Percentiles rank a stretch among this genome's conserved stretches.
Conservation (phyloP, 2,888 invertebrate genomes). For the Drosophila mimetica region DNA sequence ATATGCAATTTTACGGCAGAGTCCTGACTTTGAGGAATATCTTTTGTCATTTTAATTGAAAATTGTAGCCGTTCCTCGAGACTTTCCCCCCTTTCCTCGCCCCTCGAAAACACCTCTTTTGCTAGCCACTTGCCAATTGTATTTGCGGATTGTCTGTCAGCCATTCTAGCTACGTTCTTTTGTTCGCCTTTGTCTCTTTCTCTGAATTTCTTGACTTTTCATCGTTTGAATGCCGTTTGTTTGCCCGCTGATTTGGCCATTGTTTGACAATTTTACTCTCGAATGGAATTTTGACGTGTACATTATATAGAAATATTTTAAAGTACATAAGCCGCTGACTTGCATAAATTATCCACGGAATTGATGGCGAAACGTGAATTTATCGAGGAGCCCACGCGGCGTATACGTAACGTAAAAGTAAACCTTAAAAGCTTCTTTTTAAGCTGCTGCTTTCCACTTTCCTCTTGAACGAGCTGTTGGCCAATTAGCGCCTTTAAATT, state of each 20-base stretch:
- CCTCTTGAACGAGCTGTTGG: not conserved
- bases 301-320: not conserved
- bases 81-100: not conserved
- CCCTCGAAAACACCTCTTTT: conserved; percentile 8
- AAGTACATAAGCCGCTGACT: not conserved
- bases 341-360: conserved; percentile 45
- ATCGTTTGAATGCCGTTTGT: conserved; percentile 36
- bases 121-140: conserved; percentile 30
- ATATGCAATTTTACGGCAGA: conserved; percentile 22
- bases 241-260: conserved; percentile 54
- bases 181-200: conserved; percentile 33
- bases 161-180: conserved; percentile 12
- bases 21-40: conserved; percentile 7
- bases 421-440: not conserved
- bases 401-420: conserved; percentile 42
- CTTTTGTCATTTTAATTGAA: conserved; percentile 76
- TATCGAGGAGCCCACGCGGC: not conserved
- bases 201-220: conserved; percentile 13
- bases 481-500: not conserved
- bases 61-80: conserved; percentile 39
- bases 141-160: conserved; percentile 33
- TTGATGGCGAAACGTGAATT: conserved; percentile 38
- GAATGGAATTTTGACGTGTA: conserved; percentile 19
- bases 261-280: conserved; percentile 42
- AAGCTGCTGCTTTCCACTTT: not conserved